Evolutionary conservation across 2,888 invertebrate species (phyloP), one percentile per base, ranked within the genome.

Genomic region (Dascillus cervinus): DNA sequence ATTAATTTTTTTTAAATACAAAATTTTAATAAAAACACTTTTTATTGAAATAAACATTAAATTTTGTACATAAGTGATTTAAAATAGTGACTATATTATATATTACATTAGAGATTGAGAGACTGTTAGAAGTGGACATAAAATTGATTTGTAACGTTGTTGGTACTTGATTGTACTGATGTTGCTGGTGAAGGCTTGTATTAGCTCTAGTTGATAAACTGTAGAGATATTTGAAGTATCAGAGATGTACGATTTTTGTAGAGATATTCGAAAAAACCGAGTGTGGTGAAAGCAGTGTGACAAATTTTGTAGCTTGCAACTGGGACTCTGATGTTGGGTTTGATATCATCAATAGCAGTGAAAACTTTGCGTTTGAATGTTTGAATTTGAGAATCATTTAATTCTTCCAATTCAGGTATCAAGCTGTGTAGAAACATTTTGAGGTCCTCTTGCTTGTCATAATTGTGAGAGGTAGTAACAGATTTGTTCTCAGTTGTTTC

Each of bases 371-470:
- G 43, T 40, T 43, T 46, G 28, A 44, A 46, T 25, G 31, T 11
- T 37, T 41, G 40, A 9, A 46, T 39, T 32, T 46, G 42, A 37
- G 27, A 33, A 31, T 43, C 44, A 37, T 4, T 44, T 13, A 46
- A 29, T 32, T 41, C 34, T 44, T 41, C 33, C 15, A 46, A 36
- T 34, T 44, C 41, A 8, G 44, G 39, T 5, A 46, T 19, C 19
- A 46, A 37, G 13, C 39, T 46, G 25, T 45, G 41, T 20, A 43
- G 23, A 24, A 43, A 46, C 44, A 43, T 41, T 30, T 38, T 37
- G 9, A 46, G 23, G 15, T 22, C 35, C 17, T 39, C 30, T 28
- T 20, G 6, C 20, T 13, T 27, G 20, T 27, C 27, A 15, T 10
- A 15, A n/a, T 25, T 25, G 9, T 12, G 25, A 25, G 9, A 25